Evolutionary conservation across 1,140 invertebrate species (phyloP).

Genomic region (Radopholus similis): DNA sequence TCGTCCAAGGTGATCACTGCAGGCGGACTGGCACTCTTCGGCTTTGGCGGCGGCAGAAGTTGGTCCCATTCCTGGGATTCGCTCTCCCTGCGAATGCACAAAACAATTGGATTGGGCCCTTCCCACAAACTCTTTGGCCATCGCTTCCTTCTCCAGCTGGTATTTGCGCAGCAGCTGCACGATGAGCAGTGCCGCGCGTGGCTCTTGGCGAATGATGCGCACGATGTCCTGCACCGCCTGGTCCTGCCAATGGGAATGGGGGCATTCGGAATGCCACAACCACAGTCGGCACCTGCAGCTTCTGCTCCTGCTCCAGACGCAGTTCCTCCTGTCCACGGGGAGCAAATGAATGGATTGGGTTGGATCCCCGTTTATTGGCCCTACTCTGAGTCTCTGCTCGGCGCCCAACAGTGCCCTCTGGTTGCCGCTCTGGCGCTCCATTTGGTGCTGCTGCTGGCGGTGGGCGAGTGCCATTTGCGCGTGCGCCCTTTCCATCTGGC

Average conservation of each 20-base stretch:
- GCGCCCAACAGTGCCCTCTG: background rate
- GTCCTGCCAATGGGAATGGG: background rate
- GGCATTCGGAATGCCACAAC: background rate
- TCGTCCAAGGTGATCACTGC: too few species aligned
- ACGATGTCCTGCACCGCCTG: constrained; percentile 54
- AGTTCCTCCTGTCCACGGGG: too few species aligned
- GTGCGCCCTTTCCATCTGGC: too few species aligned
- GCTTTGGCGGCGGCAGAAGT: background rate
- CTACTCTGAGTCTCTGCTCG: background rate
- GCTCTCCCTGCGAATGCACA: constrained; percentile 1
- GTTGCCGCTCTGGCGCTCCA: background rate
- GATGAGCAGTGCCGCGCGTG: constrained; percentile 44
- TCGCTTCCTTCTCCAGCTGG: constrained; percentile 35
- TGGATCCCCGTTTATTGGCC: background rate
- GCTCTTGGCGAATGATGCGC: constrained; percentile 48
- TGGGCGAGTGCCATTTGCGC: too few species aligned
- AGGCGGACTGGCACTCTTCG: too few species aligned
- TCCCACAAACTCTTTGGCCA: background rate
- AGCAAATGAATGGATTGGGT: too few species aligned
- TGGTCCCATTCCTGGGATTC: background rate
- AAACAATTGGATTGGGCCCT: background rate
- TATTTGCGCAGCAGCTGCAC: constrained; percentile 46
- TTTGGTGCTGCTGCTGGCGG: constrained; percentile 44
- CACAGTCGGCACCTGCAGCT: background rate
- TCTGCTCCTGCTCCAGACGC: background rate